A percentile compares a stretch with the other conserved stretches of the same genome.
phyloP scores from a whole-genome alignment of 1,140 invertebrate species.

The Dendrolimus kikuchii region DNA sequence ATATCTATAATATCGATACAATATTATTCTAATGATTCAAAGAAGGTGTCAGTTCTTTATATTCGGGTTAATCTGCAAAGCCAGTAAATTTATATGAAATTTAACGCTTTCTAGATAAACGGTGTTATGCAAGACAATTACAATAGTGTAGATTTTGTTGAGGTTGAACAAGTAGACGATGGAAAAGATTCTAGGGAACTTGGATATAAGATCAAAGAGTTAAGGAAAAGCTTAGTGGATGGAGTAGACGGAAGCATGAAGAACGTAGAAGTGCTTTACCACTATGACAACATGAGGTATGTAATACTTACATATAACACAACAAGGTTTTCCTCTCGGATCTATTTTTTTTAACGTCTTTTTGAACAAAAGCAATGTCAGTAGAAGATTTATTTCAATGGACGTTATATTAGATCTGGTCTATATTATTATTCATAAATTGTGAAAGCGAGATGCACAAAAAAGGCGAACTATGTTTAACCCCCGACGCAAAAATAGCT shows the following conservation, averaged over 20 bases:
- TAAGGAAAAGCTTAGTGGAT: constrained; percentile 83
- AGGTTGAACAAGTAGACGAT: constrained; percentile 91
- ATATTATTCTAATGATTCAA: too few species aligned
- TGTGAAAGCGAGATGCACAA: too few species aligned
- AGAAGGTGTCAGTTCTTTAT: too few species aligned
- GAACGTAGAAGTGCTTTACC: constrained; percentile 59
- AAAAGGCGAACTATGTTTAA: too few species aligned
- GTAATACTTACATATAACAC: neutral
- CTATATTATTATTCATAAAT: too few species aligned
- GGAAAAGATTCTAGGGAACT: constrained; percentile 72
- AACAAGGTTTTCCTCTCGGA: neutral
- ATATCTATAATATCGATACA: too few species aligned
- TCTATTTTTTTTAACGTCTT: too few species aligned
- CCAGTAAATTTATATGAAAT: neutral
- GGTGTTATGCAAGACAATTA: constrained; percentile 91
- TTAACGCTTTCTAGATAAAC: constrained; percentile 72
- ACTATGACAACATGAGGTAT: constrained; percentile 63
- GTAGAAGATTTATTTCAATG: too few species aligned
- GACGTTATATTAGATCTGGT: too few species aligned
- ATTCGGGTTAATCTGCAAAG: too few species aligned
- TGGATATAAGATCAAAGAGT: constrained; percentile 67
- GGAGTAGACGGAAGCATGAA: constrained; percentile 77
- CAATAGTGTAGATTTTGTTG: constrained; percentile 96
- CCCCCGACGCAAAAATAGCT: too few species aligned
- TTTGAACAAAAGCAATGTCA: too few species aligned